Evolutionary conservation across 64 coral and sea anemone species (phyloP), one percentile per base, ranked within the genome.

Genomic region (Pocillopora damicornis): DNA sequence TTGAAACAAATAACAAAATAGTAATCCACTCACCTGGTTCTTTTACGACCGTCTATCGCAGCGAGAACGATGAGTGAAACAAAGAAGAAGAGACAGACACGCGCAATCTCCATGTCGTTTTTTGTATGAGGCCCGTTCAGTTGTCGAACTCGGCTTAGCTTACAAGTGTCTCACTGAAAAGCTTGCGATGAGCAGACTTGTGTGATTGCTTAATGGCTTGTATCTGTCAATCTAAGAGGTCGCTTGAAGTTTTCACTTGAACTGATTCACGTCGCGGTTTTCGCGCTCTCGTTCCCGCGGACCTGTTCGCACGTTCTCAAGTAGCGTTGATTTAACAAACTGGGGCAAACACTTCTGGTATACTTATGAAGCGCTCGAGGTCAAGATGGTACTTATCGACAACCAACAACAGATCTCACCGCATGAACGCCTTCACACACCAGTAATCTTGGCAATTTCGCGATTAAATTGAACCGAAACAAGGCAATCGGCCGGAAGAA

Each of bases 391-490:
- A 83, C 81, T 86, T 78, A 78, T 61, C 74, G 61, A 82, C 74
- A 83, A 57, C 65, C 65, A 80, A 66, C 76, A 79, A 90, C 59
- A 59, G 61, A 63, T 89, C 87, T 78, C 76, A 80, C 79, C 64
- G 73, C 75, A 35, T 86, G 87, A 80, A 88, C 73, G 87, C 81
- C 79, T 88, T 89, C 87, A 76, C 69, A 84, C 36, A 83, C 87
- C 91, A 85, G 79, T 88, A 89, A 93, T 93, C 91, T 93, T 86
- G 76, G 76, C 87, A 93, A 93, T 89, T 88, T 86, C 74, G 80
- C 88, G 88, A 89, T 89, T 92, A 79, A 89, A 93, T 76, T 90
- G 91, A 97, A 71, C 37, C 86, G 87, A 97, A 88, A 88, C 74
- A 93, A 89, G 76, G 89, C 60, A 56, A 59, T 75, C 61, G 68